Conservation (phyloP, 2,888 invertebrate species). For the Theodoxus fluviatilis region DNA sequence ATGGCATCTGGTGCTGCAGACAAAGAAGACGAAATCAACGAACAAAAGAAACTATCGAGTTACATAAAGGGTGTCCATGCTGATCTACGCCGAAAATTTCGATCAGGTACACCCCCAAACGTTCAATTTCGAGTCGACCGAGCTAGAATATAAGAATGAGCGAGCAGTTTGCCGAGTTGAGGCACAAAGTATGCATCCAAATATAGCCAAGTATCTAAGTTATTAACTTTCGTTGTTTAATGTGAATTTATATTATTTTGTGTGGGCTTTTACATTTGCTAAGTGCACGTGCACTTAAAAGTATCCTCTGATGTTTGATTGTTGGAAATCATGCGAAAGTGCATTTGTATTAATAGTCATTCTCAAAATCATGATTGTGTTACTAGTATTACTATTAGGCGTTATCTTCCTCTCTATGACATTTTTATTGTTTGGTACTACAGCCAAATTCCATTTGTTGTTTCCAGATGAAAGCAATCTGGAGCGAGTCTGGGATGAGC, state of each 20-base stretch:
- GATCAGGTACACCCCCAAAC: too few species aligned
- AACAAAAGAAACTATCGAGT: conserved; percentile 50
- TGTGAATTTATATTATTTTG: background rate
- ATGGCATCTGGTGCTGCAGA: background rate
- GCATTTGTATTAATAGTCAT: too few species aligned
- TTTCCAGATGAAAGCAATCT: conserved; percentile 44
- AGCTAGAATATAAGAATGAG: too few species aligned
- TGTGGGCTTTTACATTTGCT: background rate
- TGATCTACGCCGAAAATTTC: conserved; percentile 50
- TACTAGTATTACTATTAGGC: too few species aligned
- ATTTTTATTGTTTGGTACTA: background rate
- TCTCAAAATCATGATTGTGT: too few species aligned
- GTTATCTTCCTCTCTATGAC: background rate
- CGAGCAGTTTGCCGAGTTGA: too few species aligned
- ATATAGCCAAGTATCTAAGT: conserved; percentile 20
- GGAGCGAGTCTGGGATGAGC: conserved; percentile 56
- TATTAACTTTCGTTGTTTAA: background rate
- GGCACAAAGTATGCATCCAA: too few species aligned
- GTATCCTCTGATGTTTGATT: too few species aligned
- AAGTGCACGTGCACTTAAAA: too few species aligned
- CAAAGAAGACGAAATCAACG: conserved; percentile 16
- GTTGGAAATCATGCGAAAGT: too few species aligned
- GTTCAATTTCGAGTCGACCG: too few species aligned
- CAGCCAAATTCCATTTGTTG: too few species aligned
- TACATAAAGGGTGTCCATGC: conserved; percentile 60